These are phyloP conservation scores for Saccopteryx bilineata DNA, from an alignment of 2,113 vertebrate species.

Conservation along the genomic window DNA sequence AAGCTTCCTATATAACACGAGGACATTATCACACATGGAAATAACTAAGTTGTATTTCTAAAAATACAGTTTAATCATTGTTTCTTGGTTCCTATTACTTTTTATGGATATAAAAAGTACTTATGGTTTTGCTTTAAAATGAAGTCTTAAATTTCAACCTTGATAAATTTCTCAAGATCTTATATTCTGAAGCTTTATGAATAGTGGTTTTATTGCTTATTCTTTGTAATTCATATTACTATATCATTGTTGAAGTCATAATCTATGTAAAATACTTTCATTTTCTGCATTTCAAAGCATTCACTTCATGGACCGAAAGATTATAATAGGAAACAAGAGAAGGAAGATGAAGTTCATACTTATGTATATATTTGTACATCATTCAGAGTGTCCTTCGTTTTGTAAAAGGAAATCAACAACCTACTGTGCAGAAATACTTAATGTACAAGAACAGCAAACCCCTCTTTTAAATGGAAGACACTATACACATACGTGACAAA, in stretches of 20 bases:
- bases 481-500: background rate
- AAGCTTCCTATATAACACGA: background rate
- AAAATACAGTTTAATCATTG: background rate
- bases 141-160: slow-evolving; percentile 33
- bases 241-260: slow-evolving; percentile 39
- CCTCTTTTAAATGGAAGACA: slow-evolving; percentile 3
- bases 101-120: background rate
- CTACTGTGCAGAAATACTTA: background rate
- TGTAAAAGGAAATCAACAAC: slow-evolving; percentile 54
- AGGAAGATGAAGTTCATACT: background rate
- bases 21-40: background rate
- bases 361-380: background rate
- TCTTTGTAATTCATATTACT: slow-evolving; percentile 43
- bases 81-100: slow-evolving; percentile 26
- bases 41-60: background rate
- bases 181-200: slow-evolving; percentile 14
- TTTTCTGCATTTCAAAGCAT: slow-evolving; percentile 53
- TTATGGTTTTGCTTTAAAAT: slow-evolving; percentile 47
- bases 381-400: background rate
- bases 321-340: background rate
- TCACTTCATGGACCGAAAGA: slow-evolving; percentile 14
- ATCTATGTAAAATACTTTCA: slow-evolving; percentile 21
- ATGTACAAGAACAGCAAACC: background rate
- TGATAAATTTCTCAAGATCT: slow-evolving; percentile 43
- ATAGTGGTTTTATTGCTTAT: slow-evolving; percentile 65